These are phyloP conservation scores for Bostrychus sinensis DNA, from an alignment of 2,113 vertebrate genomes.

Conservation along the genomic window DNA sequence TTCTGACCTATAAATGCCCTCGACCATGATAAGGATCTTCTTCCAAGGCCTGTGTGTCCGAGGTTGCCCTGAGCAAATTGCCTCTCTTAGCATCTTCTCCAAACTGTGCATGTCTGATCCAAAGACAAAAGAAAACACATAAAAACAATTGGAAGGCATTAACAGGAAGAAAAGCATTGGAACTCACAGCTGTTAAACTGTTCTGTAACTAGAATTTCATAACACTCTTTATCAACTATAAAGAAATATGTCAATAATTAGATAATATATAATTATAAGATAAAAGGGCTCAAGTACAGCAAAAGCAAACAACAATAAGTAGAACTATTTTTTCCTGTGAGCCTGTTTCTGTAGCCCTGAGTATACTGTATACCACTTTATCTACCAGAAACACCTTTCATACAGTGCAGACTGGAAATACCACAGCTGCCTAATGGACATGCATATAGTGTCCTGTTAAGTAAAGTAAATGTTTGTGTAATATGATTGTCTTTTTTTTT, in stretches of 20 bases:
- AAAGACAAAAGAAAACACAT: conserved; percentile 36
- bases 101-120: conserved; percentile 86
- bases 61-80: conserved; percentile 87
- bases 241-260: background rate
- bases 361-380: conserved; percentile 22
- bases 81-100: conserved; percentile 88
- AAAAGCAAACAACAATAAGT: conserved; percentile 9
- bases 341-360: too few species aligned
- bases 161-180: background rate
- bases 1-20: conserved; percentile 93
- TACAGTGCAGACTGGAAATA: conserved; percentile 34
- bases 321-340: too few species aligned
- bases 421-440: conserved; percentile 15
- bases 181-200: background rate
- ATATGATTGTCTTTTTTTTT: background rate
- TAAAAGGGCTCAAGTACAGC: too few species aligned
- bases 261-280: too few species aligned
- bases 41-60: conserved; percentile 90
- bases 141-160: conserved; percentile 1
- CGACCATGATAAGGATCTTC: conserved; percentile 94
- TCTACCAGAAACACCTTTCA: conserved; percentile 46
- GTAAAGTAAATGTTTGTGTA: conserved; percentile 8
- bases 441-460: conserved; percentile 11
- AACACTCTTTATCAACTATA: background rate
- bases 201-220: background rate